These are phyloP conservation scores for Erythrolamprus reginae DNA, from an alignment of 2,113 vertebrate genomes.

Conservation along the genomic window DNA sequence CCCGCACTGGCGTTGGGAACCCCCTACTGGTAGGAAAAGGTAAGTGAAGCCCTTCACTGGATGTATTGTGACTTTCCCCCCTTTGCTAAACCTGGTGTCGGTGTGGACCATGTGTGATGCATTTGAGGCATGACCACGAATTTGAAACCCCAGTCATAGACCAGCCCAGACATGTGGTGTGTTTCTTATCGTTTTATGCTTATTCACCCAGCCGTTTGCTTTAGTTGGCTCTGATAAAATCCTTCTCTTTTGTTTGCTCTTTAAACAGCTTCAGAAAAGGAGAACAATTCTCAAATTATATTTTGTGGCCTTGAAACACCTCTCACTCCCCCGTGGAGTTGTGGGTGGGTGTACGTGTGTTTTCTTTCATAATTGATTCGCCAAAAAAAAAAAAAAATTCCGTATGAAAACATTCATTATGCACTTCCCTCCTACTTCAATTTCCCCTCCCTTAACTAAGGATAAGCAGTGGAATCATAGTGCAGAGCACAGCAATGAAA, in stretches of 20 bases:
- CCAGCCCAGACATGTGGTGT: not conserved
- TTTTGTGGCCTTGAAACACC: constrained; percentile 7
- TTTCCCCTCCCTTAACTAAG: constrained; percentile 41
- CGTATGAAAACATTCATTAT: constrained; percentile 28
- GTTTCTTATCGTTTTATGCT: not conserved
- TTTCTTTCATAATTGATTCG: constrained; percentile 9
- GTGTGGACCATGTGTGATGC: too few relatives aligned
- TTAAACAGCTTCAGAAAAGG: constrained; percentile 10
- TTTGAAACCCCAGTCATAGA: not conserved
- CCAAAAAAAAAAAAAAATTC: too few relatives aligned
- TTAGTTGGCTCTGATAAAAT: not conserved
- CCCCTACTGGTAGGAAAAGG: too few relatives aligned
- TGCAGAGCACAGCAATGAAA: constrained; percentile 45
- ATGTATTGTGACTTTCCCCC: too few relatives aligned
- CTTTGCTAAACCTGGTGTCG: too few relatives aligned
- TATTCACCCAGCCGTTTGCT: not conserved
- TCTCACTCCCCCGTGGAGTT: not conserved
- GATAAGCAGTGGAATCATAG: constrained; percentile 50
- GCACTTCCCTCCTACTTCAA: constrained; percentile 21
- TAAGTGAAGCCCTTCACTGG: too few relatives aligned
- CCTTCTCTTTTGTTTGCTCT: not conserved
- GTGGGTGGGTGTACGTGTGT: not conserved
- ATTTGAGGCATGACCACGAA: too few relatives aligned
- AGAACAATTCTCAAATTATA: not conserved
- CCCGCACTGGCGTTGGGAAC: too few relatives aligned